Evolutionary conservation across 1,140 invertebrate species (phyloP).

Genomic region (Sesamia nonagrioides): DNA sequence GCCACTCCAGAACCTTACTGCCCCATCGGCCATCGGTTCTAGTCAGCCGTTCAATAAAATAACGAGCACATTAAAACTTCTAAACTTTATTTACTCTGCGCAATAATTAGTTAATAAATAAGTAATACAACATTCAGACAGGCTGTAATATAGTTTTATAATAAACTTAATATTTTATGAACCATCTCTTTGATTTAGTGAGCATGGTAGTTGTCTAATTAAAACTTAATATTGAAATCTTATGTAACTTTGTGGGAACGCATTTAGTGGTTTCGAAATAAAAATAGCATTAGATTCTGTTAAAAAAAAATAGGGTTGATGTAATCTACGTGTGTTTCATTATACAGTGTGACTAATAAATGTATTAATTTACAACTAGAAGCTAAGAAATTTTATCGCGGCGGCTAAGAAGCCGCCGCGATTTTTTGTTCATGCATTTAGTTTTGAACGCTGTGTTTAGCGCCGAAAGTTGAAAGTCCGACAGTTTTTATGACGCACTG

Average conservation of each 20-base stretch:
- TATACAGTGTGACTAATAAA: neutral
- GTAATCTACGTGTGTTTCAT: neutral
- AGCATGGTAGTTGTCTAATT: neutral
- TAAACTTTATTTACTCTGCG: neutral
- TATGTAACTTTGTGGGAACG: neutral
- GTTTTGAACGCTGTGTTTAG: too few species aligned
- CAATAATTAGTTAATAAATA: constrained; percentile 9
- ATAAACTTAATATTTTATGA: neutral
- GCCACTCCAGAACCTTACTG: too few species aligned
- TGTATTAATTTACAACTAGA: too few species aligned
- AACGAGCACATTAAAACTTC: neutral
- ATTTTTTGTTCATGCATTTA: too few species aligned
- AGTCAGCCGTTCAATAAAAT: neutral
- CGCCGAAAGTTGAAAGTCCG: too few species aligned
- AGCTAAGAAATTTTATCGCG: too few species aligned
- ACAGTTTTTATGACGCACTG: too few species aligned
- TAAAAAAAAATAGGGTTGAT: neutral
- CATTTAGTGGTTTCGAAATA: constrained; percentile 9
- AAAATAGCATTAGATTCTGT: neutral
- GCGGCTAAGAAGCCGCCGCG: too few species aligned
- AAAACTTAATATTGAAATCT: constrained; percentile 13
- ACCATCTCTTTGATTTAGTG: neutral
- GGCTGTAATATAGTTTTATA: neutral
- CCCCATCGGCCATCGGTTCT: too few species aligned
- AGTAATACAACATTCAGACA: neutral